phyloP scores from a whole-genome alignment of 2,113 vertebrate genomes.

The Alethe castanea region DNA sequence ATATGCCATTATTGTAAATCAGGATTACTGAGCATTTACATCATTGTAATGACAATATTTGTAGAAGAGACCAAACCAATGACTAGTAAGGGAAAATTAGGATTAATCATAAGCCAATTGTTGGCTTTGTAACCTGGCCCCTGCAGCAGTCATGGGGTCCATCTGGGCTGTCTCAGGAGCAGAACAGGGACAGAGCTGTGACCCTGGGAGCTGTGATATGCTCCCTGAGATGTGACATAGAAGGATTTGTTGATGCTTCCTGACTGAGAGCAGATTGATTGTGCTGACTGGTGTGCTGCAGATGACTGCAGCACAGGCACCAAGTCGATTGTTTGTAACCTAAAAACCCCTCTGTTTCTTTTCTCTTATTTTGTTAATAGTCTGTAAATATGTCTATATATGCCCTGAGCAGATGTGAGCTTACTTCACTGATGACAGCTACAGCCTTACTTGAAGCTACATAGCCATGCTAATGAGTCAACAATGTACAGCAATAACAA shows the following conservation, averaged over 20 bases:
- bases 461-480: neutral
- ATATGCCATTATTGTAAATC: neutral
- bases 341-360: neutral
- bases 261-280: neutral
- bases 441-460: neutral
- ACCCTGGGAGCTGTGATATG: neutral
- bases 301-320: neutral
- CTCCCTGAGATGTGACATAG: rapidly evolving
- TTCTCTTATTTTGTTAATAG: neutral
- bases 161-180: neutral
- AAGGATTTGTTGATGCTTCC: neutral
- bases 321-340: neutral
- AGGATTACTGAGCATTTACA: neutral
- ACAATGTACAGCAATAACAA: neutral
- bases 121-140: neutral
- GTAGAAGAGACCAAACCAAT: neutral
- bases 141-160: neutral
- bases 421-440: neutral
- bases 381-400: neutral
- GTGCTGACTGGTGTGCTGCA: neutral
- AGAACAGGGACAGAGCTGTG: neutral
- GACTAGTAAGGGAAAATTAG: neutral
- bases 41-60: neutral
- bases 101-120: neutral
- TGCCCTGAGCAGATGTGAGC: neutral